phyloP scores from a whole-genome alignment of 2,797 vertebrate genomes.

The Sebastes nivosus region DNA sequence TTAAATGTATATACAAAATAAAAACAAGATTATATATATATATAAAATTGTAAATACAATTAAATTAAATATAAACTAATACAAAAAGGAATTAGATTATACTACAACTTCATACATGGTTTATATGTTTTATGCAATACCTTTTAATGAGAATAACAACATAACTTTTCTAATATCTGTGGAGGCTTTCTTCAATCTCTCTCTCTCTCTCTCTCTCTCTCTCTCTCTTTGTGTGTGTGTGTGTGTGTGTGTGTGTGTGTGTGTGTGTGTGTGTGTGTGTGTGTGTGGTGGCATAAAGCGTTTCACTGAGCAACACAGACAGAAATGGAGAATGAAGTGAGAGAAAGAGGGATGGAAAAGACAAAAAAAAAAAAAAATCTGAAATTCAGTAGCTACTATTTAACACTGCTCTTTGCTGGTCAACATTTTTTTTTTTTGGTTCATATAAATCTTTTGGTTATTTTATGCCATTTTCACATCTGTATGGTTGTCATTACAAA shows the following conservation, averaged over 20 bases:
- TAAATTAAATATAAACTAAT: too few species aligned
- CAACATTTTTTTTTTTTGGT: background rate
- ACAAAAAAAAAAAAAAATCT: background rate
- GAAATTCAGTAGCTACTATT: background rate
- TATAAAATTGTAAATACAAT: too few species aligned
- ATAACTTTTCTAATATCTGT: background rate
- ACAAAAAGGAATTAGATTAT: too few species aligned
- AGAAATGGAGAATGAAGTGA: constrained; percentile 12
- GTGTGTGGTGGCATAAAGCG: background rate
- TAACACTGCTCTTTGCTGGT: background rate
- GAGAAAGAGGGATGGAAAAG: background rate
- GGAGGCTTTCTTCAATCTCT: background rate
- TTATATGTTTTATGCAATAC: too few species aligned
- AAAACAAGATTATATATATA: too few species aligned
- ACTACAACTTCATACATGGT: too few species aligned
- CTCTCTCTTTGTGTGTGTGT: background rate
- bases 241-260: background rate
- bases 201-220: background rate
- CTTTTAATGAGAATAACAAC: background rate
- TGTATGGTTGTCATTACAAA: background rate
- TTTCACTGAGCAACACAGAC: constrained; percentile 24
- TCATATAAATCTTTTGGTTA: background rate
- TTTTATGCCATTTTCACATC: background rate
- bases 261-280: background rate
- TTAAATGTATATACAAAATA: too few species aligned